Percentiles rank a stretch among this genome's conserved stretches.
phyloP scores from a whole-genome alignment of 2,888 invertebrate genomes.

The Ariolimax columbianus region DNA sequence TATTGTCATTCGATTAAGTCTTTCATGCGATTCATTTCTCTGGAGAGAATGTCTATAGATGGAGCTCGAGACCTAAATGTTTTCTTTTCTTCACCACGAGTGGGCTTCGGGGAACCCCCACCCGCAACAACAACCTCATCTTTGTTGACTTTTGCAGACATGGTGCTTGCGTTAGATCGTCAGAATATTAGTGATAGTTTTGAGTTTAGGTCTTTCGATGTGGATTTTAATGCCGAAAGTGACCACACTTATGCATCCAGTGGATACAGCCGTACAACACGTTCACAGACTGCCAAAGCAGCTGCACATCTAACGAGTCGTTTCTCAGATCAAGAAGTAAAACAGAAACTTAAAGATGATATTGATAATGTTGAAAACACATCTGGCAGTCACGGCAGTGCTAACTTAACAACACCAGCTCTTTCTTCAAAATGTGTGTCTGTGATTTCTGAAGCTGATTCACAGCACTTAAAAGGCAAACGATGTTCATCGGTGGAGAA shows the following conservation, averaged over 20 bases:
- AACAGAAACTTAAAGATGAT: not conserved
- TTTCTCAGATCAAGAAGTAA: not conserved
- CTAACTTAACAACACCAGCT: not conserved
- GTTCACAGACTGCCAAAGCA: conserved; percentile 34
- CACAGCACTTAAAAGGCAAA: conserved; percentile 28
- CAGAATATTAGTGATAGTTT: conserved; percentile 22
- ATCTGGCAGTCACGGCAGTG: not conserved
- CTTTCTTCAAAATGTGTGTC: not conserved
- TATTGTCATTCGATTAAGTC: not conserved
- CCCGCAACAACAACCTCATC: conserved; percentile 34
- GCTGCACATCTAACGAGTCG: conserved; percentile 11
- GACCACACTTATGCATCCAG: conserved; percentile 46
- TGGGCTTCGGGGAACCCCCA: conserved; percentile 47
- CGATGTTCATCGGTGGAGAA: conserved; percentile 49
- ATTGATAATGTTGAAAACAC: not conserved
- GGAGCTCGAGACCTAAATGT: conserved; percentile 44
- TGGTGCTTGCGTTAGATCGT: conserved; percentile 47
- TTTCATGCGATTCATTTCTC: conserved; percentile 1
- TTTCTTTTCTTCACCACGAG: conserved; percentile 49
- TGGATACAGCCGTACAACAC: conserved; percentile 33
- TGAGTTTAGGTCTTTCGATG: not conserved
- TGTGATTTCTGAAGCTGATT: not conserved
- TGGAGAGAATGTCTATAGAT: conserved; percentile 44
- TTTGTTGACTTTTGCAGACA: conserved; percentile 50
- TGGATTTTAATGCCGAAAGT: conserved; percentile 24